These are phyloP conservation scores for Cydia strobilella DNA, from an alignment of 1,140 invertebrate species.

Conservation along the genomic window DNA sequence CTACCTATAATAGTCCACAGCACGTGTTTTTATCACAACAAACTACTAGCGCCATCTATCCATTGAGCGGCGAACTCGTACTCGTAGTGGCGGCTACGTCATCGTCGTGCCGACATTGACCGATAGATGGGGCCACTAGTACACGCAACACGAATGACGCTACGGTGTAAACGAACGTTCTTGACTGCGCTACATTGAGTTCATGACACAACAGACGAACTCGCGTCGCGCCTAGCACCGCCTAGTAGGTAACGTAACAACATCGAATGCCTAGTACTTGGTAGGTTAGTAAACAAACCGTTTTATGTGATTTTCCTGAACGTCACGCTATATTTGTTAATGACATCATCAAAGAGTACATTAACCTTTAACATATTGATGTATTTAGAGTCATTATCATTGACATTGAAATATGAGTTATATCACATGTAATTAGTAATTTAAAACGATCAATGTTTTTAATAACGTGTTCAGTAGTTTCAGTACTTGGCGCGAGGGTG, in stretches of 20 bases:
- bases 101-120: conserved; percentile 73
- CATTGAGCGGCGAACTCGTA: conserved; percentile 41
- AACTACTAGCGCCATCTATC: conserved; percentile 50
- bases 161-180: conserved; percentile 76
- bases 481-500: neutral
- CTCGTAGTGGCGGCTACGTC: conserved; percentile 36
- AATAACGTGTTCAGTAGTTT: neutral
- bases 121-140: conserved; percentile 73
- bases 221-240: conserved; percentile 45
- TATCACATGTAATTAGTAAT: neutral
- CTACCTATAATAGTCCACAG: neutral
- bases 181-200: conserved; percentile 71
- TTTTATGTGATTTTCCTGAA: conserved; percentile 31
- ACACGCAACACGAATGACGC: conserved; percentile 58
- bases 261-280: conserved; percentile 26
- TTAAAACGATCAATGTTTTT: neutral
- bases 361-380: conserved; percentile 25
- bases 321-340: conserved; percentile 30
- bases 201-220: conserved; percentile 65
- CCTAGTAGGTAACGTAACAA: conserved; percentile 28
- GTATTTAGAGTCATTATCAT: conserved; percentile 27
- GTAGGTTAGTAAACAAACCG: conserved; percentile 28
- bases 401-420: conserved; percentile 27
- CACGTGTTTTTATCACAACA: conserved; percentile 39
- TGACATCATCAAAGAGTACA: conserved; percentile 29